These are phyloP conservation scores for Neodiprion fabricii DNA, from an alignment of 1,140 invertebrate genomes.

Conservation along the genomic window DNA sequence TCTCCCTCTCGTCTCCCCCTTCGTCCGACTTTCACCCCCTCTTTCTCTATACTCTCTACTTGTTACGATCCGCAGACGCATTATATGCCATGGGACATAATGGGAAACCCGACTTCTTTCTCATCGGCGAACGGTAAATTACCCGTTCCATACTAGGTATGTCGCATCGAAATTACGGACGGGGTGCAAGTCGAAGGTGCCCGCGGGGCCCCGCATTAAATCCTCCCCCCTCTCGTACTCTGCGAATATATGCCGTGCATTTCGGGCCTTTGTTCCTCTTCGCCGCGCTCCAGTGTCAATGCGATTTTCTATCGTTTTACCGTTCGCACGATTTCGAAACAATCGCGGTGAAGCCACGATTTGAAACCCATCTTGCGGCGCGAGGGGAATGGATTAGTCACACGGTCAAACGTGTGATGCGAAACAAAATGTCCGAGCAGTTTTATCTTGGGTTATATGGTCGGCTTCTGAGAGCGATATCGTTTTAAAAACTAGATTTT, in stretches of 20 bases:
- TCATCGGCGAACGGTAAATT: constrained; percentile 7
- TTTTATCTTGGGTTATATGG: too few species aligned
- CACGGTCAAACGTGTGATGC: too few species aligned
- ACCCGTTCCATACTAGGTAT: background rate
- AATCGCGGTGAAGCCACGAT: background rate
- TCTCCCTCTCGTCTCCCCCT: background rate
- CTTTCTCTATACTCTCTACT: too few species aligned
- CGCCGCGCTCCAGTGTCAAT: background rate
- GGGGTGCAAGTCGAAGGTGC: background rate
- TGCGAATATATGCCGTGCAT: background rate
- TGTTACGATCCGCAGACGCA: background rate
- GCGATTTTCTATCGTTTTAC: background rate
- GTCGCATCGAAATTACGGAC: background rate
- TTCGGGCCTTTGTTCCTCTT: background rate
- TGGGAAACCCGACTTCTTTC: background rate
- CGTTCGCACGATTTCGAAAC: background rate
- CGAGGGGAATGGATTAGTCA: too few species aligned
- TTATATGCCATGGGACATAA: background rate
- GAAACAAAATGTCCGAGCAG: too few species aligned
- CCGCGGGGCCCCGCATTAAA: background rate
- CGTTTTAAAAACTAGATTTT: too few species aligned
- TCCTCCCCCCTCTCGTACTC: background rate
- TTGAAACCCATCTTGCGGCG: too few species aligned
- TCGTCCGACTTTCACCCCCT: too few species aligned
- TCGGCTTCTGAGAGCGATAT: too few species aligned